Conservation (phyloP, 2,888 invertebrate species). For the Crepidodera aurea region DNA sequence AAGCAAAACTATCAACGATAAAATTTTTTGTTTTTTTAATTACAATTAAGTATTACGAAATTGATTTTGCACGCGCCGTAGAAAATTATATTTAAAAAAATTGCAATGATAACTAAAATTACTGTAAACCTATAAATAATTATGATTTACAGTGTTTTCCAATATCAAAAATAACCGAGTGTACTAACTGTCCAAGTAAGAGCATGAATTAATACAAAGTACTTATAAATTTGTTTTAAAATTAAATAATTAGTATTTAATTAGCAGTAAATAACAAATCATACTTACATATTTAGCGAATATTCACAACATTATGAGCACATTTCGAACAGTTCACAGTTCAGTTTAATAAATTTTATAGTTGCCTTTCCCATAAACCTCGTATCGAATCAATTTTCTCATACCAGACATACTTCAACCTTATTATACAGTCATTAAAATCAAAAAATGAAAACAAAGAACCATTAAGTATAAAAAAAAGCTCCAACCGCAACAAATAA, state of each 20-base stretch:
- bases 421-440: constrained; percentile 38
- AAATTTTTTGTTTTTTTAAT: too few relatives aligned
- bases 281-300: constrained; percentile 23
- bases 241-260: constrained; percentile 11
- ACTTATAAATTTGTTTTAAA: too few relatives aligned
- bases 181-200: too few relatives aligned
- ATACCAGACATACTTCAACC: constrained; percentile 38
- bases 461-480: constrained; percentile 40
- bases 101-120: too few relatives aligned
- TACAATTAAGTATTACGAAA: too few relatives aligned
- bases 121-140: too few relatives aligned
- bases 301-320: constrained; percentile 23
- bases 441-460: constrained; percentile 37
- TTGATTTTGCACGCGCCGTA: too few relatives aligned
- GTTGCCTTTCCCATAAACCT: constrained; percentile 34
- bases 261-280: constrained; percentile 17
- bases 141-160: too few relatives aligned
- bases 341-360: constrained; percentile 35
- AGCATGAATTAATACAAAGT: too few relatives aligned
- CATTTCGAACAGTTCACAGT: constrained; percentile 29
- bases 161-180: too few relatives aligned
- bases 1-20: too few relatives aligned
- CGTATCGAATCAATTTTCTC: constrained; percentile 39
- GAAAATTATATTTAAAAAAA: too few relatives aligned
- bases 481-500: constrained; percentile 40